These are phyloP conservation scores for Platorchestia sp. DNA, from an alignment of 1,140 invertebrate genomes.

Conservation along the genomic window DNA sequence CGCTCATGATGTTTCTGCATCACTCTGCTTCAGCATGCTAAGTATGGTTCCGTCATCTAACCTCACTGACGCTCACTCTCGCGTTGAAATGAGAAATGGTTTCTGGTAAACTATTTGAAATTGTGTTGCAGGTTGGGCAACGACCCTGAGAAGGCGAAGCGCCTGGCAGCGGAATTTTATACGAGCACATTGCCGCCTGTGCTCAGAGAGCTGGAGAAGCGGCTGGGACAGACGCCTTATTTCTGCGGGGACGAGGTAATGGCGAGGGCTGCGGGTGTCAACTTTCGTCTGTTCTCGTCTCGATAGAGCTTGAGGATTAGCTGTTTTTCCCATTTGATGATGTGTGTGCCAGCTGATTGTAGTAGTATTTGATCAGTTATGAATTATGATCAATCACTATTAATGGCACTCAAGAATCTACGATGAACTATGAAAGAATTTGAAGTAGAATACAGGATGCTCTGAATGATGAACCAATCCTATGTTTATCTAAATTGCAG, in stretches of 20 bases:
- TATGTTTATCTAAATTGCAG: too few species aligned
- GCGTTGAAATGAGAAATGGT: background rate
- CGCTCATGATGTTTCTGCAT: too few species aligned
- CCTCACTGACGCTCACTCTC: background rate
- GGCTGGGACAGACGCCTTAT: constrained; percentile 60
- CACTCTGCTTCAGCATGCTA: background rate
- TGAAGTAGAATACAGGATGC: too few species aligned
- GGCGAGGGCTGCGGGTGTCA: background rate
- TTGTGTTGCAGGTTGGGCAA: constrained; percentile 52
- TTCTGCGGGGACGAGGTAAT: constrained; percentile 63
- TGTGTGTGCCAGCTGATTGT: too few species aligned
- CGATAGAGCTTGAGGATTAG: too few species aligned
- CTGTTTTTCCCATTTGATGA: too few species aligned
- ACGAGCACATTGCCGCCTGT: constrained; percentile 64
- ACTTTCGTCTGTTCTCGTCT: too few species aligned
- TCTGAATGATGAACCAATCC: too few species aligned
- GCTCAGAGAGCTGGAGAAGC: constrained; percentile 62
- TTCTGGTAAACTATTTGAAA: background rate
- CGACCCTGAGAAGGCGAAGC: constrained; percentile 61
- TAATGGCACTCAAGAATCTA: too few species aligned
- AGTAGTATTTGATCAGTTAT: too few species aligned
- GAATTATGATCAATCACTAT: too few species aligned
- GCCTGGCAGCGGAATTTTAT: constrained; percentile 63
- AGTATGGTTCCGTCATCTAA: background rate
- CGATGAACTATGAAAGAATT: too few species aligned